Base-by-base conservation (phyloP, 1,140 invertebrate genomes). In the Cephus cinctus region DNA sequence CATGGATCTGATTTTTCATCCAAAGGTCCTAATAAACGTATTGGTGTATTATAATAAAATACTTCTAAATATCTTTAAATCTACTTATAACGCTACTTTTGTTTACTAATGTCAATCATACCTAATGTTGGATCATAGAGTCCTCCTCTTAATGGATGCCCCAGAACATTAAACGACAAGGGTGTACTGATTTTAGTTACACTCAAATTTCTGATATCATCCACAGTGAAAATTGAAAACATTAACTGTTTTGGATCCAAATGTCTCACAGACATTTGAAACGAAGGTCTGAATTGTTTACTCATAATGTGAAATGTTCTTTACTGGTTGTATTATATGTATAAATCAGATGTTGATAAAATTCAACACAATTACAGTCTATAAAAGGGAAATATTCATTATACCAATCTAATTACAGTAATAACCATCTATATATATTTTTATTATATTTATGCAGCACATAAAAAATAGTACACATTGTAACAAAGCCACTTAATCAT, bases 151-250 rank as follows among this genome's bases (percentile, higher is more conserved):
- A 87, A 76, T 2, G 94, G 85, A 78, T 96, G 87, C 1, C 90
- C 90, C 32, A 97, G 78, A 11, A 80, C 71, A 77, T 97, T 93
- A 67, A 98, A 94, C 1, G 89, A 86, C 43, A 89, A 71, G 0
- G 88, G 82, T 41, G 90, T 92, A 1, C 83, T 85, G 16, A 98
- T 84, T 77, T 94, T 88, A 0, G 88, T 80, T 0, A 96, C 90
- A 76, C 93, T 94, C 2, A 98, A 73, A 58, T 88, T 85, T 59
- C 79, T 81, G n/a, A 98, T 86, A 67, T 98, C 93, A 43, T 94
- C 83, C 31, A 81, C 70, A 11, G 83, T 86, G 61, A 90, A 94
- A 38, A 90, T 71, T 0, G 84, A 81, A 63, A 92, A 90, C 45
- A 78, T 75, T 20, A 87, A 50, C 25, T 75, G 73, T n/a, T 77